Base-by-base conservation (phyloP, 2,888 invertebrate species). In the Trichogramma dendrolimi region DNA sequence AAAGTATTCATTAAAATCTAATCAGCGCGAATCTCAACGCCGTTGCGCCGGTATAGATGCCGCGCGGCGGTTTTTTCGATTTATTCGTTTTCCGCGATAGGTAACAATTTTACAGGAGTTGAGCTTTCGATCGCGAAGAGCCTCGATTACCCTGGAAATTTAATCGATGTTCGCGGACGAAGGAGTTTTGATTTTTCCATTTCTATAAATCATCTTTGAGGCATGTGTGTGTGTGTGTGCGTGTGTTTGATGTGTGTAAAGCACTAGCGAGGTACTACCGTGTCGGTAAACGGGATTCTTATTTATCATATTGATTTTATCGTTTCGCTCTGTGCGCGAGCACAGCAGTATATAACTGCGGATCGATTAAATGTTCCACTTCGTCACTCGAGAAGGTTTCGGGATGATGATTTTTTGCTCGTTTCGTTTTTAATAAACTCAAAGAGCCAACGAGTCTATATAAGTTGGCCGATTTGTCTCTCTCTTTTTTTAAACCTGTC, bases 401-500 rank as follows among this genome's bases (percentile, higher is more conserved):
- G 60, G 64, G 62, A 62, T 62, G 53, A 62, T 48, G 44, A 54
- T 54, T 52, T 46, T 27, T 27, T 27, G 27, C 27, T 27, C 27
- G 27, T 27, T 27, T 27, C 27, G 27, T 27, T 27, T 27, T 27
- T 27, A 27, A 27, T 27, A 27, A 27, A 27, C 41, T 52, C 47
- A 11, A 64, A 27, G 27, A 53, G 55, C 27, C 11, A n/a, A 46
- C 46, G 66, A 74, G 67, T 73, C 74, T 11, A 40, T 54, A 48
- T 46, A 50, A 53, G 40, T 56, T 41, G 8, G 39, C 11, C 43
- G 44, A 41, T 43, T 39, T 52, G 38, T 52, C 6, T 41, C 27
- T 41, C 41, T n/a, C 11, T 6, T 38, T 43, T 50, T 43, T 14
- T 27, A 27, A 27, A 27, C 52, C 43, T 10, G 27, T 46, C 53